Evolutionary conservation across 2,888 invertebrate species (phyloP).

Genomic region (Listrodromus nycthemerus): DNA sequence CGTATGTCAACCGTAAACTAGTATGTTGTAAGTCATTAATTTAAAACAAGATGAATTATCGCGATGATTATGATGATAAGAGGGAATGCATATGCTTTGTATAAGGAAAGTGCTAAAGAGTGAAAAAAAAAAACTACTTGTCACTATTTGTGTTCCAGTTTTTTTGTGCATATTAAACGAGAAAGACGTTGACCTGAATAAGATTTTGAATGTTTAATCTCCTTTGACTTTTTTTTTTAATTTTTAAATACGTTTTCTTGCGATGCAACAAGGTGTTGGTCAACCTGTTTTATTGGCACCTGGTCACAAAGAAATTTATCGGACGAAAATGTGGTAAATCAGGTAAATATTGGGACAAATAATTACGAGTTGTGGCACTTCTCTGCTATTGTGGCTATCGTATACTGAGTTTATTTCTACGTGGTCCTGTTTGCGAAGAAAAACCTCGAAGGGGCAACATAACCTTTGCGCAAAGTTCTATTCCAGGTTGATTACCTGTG

Average conservation of each 20-base stretch:
- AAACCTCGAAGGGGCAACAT: conserved; percentile 10
- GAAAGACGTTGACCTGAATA: conserved; percentile 36
- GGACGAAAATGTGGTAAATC: not conserved
- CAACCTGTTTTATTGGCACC: conserved; percentile 3
- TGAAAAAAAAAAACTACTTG: conserved; percentile 47
- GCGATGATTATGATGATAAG: conserved; percentile 41
- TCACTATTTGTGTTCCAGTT: conserved; percentile 73
- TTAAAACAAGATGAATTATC: conserved; percentile 26
- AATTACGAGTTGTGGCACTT: conserved; percentile 8
- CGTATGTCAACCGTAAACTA: conserved; percentile 51
- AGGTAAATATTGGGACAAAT: not conserved
- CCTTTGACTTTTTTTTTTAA: not conserved
- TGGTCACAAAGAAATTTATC: not conserved
- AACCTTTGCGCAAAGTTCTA: conserved; percentile 10
- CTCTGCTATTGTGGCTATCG: not conserved
- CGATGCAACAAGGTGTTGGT: not conserved
- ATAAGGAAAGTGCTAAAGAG: conserved; percentile 32
- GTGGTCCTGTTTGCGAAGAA: not conserved
- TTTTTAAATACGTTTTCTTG: not conserved
- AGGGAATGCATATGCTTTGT: conserved; percentile 47
- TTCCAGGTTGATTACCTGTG: not conserved
- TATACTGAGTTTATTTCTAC: not conserved
- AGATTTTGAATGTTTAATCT: conserved; percentile 12
- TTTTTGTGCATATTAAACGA: conserved; percentile 71
- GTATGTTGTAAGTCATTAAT: conserved; percentile 46